Evolutionary conservation across 2,888 invertebrate genomes (phyloP), one percentile per base, ranked within the genome.

Genomic region (Thelaira solivaga): DNA sequence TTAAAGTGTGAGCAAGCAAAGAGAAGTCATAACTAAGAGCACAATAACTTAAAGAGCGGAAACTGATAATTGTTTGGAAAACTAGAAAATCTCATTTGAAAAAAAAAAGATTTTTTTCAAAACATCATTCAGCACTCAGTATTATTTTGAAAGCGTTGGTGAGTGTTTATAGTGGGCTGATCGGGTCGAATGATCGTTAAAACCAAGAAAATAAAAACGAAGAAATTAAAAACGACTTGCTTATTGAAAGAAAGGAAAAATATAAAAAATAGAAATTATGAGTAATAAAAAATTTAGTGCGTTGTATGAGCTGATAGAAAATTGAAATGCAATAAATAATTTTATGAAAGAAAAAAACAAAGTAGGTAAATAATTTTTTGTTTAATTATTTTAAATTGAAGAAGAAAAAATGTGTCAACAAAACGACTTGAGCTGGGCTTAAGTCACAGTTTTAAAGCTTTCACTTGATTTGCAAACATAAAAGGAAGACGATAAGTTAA

Each of bases 71-170:
- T 55, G 39, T n/a, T 29, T 64, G 55, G 73, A 64, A 65, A 57
- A 57, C 57, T 73, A 65, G 64, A 73, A 64, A 72, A 57, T 62
- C 53, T 11, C 34, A 29, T 55, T 41, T n/a, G 53, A 69, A 59
- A 68, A 57, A 69, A 64, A n/a, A 55, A 59, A 45, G 53, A 69
- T 62, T 61, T 68, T 43, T 18, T 39, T 7, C 31, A 39, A 62
- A 61, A 65, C 20, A 11, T 34, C 18, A 74, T 64, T 78, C 53
- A 78, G 78, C 18, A 74, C 59, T 78, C 53, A 78, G 78, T 78
- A 49, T 61, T 65, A 51, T 39, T 22, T 74, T 69, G 43, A 74
- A 59, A 22, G 18, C 45, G 34, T 16, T 55, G 31, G 59, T 13
- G 74, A 45, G 61, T 61, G 74, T 36, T n/a, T n/a, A n/a, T n/a